Base-by-base conservation (phyloP, 2,888 invertebrate species). In the Altica lythri region DNA sequence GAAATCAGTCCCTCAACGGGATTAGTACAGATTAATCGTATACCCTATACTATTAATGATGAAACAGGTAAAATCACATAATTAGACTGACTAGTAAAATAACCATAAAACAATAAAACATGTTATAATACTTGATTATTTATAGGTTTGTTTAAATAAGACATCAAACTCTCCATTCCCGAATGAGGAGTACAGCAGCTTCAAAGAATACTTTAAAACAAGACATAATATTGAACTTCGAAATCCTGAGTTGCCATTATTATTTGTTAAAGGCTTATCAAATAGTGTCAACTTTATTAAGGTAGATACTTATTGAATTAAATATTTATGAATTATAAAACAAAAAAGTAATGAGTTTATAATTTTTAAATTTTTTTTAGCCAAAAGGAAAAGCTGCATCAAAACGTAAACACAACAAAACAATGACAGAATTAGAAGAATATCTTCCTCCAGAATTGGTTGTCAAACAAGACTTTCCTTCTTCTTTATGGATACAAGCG, bases 371-470 rank as follows among this genome's bases (percentile, higher is more conserved):
- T 17, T 8, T 13, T 16, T 48, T 40, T 8, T 13, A 49, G 61
- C 83, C 82, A n/a, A 74, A 78, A 74, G 71, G 72, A 12, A 52
- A 19, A 5, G 55, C 60, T 57, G 58, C 63, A 57, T 68, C 69
- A 47, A 79, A 78, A 63, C 68, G 76, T 55, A 74, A 75, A 55
- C 75, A 74, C 25, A 76, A 77, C 1, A 74, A 77, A 43, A 60
- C 66, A 5, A 79, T 80, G 1, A 83, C 85, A 35, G 82, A 84
- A 10, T 79, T 82, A 55, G 77, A 79, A 0, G 86, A 90, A 62
- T 81, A 88, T 52, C 81, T 97, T 35, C 83, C 97, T 8, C 95
- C 97, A 0, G 98, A 99, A 76, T 80, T 95, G 59, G 92, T 94
- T 70, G 82, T 85, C 17, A 84, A 82, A 67, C 85, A 86, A 59